phyloP scores from a whole-genome alignment of 2,113 vertebrate genomes.

The Plestiodon gilberti region DNA sequence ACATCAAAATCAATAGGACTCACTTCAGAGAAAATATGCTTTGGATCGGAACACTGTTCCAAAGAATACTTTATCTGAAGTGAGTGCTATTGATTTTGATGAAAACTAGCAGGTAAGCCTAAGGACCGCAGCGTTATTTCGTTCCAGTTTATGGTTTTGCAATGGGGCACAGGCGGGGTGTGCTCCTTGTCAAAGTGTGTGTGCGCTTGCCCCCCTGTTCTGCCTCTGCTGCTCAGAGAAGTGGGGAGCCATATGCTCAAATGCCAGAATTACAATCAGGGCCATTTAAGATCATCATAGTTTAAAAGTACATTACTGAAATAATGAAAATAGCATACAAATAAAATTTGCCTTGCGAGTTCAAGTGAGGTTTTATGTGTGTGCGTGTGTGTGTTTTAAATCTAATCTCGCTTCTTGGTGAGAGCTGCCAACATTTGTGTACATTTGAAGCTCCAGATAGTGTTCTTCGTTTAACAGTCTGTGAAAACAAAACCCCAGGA shows the following conservation, averaged over 20 bases:
- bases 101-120: too few relatives aligned
- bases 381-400: constrained; percentile 6
- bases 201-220: background rate
- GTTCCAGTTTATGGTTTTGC: too few relatives aligned
- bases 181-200: too few relatives aligned
- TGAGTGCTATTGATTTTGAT: too few relatives aligned
- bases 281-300: constrained; percentile 38
- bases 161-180: too few relatives aligned
- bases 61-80: too few relatives aligned
- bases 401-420: constrained; percentile 64
- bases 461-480: constrained; percentile 66
- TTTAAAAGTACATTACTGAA: constrained; percentile 19
- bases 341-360: constrained; percentile 40
- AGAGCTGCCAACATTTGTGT: constrained; percentile 57
- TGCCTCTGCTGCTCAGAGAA: background rate
- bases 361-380: constrained; percentile 27
- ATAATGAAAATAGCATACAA: constrained; percentile 17
- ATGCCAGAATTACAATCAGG: constrained; percentile 22
- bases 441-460: constrained; percentile 64
- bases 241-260: background rate
- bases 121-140: too few relatives aligned
- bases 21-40: too few relatives aligned
- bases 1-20: too few relatives aligned
- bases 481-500: constrained; percentile 61
- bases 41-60: too few relatives aligned